Conservation (phyloP, 2,797 vertebrate genomes). For the Amblyraja radiata region DNA sequence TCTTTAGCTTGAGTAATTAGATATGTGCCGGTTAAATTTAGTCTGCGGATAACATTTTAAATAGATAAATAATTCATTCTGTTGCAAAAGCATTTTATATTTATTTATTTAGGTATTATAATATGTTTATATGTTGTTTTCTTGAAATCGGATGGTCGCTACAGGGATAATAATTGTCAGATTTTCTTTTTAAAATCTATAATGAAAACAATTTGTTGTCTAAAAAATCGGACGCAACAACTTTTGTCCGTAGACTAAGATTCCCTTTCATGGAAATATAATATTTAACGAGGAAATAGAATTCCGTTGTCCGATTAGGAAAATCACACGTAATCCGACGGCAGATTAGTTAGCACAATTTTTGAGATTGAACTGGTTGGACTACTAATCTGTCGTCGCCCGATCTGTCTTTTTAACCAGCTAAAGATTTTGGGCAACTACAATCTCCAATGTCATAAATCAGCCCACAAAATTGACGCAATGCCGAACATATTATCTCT, state of each 20-base stretch:
- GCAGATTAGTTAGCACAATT: neutral
- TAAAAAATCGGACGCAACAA: neutral
- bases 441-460: neutral
- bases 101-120: slow-evolving; percentile 30
- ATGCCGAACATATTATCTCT: neutral
- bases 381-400: neutral
- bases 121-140: neutral
- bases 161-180: slow-evolving; percentile 5
- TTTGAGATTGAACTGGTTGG: neutral
- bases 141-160: slow-evolving; percentile 9
- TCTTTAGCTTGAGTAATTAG: slow-evolving; percentile 71
- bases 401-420: neutral
- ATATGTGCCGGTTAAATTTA: slow-evolving; percentile 71
- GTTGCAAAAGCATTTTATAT: slow-evolving; percentile 24
- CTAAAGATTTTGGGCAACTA: neutral
- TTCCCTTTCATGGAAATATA: neutral
- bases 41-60: slow-evolving; percentile 44
- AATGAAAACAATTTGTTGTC: neutral
- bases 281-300: neutral
- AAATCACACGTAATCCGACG: neutral
- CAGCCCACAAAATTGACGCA: neutral
- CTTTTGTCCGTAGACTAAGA: slow-evolving; percentile 12
- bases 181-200: neutral
- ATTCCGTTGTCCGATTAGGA: neutral
- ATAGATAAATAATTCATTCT: slow-evolving; percentile 30